These are phyloP conservation scores for Cryptocheilus praepositus DNA, from an alignment of 2,888 invertebrate genomes.

Conservation along the genomic window DNA sequence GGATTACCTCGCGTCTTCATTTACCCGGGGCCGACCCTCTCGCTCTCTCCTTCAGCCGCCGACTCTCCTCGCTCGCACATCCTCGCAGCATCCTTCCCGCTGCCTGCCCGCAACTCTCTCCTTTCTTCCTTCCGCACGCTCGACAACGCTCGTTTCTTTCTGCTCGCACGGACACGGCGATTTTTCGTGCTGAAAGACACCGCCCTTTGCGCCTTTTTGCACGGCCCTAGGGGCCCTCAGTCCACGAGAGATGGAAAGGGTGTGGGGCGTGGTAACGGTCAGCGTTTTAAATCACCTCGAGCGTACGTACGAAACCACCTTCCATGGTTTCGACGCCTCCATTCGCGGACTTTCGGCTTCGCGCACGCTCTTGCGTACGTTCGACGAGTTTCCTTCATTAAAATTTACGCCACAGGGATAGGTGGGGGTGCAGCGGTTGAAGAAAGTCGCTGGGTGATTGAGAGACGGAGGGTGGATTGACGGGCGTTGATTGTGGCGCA, in stretches of 20 bases:
- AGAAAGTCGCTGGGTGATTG: too few relatives aligned
- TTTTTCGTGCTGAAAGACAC: conserved; percentile 54
- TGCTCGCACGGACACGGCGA: conserved; percentile 33
- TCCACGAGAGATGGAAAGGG: conserved; percentile 43
- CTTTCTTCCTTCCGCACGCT: conserved; percentile 3
- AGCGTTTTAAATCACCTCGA: conserved; percentile 72
- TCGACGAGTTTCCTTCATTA: too few relatives aligned
- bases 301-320: conserved; percentile 54
- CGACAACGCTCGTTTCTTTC: neutral
- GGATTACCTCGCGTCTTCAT: conserved; percentile 71
- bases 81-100: neutral
- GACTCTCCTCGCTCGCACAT: neutral
- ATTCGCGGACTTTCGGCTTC: conserved; percentile 14
- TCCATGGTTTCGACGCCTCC: conserved; percentile 27
- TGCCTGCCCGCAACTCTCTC: conserved; percentile 2
- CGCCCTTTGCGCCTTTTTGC: conserved; percentile 42
- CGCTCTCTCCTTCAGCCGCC: neutral
- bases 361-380: neutral
- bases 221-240: conserved; percentile 41
- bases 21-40: conserved; percentile 54
- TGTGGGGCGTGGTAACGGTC: conserved; percentile 65
- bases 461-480: too few relatives aligned
- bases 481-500: too few relatives aligned
- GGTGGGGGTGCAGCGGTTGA: too few relatives aligned
- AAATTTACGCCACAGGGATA: too few relatives aligned